Percentiles rank a stretch among this genome's conserved stretches.
Conservation (phyloP, 2,113 vertebrate genomes). For the Coracopsis vasa region DNA sequence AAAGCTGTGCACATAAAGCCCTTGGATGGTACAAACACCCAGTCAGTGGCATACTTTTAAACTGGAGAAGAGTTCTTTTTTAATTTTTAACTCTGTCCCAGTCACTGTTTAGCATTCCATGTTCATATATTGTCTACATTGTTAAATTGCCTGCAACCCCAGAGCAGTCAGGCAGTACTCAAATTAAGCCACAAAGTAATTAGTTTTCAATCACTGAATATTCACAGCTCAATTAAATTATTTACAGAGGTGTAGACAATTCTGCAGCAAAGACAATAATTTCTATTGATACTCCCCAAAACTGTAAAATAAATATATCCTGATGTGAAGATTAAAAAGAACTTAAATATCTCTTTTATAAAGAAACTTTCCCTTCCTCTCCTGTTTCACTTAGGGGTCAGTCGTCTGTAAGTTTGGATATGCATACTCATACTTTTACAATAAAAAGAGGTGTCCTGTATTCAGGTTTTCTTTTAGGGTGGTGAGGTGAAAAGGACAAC, state of each 20-base stretch:
- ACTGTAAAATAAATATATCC: constrained; percentile 57
- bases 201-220: constrained; percentile 79
- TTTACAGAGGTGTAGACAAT: constrained; percentile 73
- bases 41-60: background rate
- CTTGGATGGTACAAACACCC: background rate
- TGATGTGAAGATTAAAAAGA: constrained; percentile 61
- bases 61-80: background rate
- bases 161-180: constrained; percentile 74
- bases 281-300: constrained; percentile 61
- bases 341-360: background rate
- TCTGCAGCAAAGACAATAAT: constrained; percentile 43
- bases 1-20: background rate
- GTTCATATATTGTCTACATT: constrained; percentile 65
- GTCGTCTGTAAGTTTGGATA: constrained; percentile 28
- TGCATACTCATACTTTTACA: constrained; percentile 12
- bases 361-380: background rate
- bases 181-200: constrained; percentile 78
- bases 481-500: background rate
- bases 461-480: background rate
- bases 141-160: constrained; percentile 74
- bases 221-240: constrained; percentile 80
- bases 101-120: constrained; percentile 68
- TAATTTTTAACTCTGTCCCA: constrained; percentile 16
- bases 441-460: background rate
- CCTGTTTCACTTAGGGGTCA: background rate